phyloP scores from a whole-genome alignment of 2,113 vertebrate genomes.

The Cepphus grylle region DNA sequence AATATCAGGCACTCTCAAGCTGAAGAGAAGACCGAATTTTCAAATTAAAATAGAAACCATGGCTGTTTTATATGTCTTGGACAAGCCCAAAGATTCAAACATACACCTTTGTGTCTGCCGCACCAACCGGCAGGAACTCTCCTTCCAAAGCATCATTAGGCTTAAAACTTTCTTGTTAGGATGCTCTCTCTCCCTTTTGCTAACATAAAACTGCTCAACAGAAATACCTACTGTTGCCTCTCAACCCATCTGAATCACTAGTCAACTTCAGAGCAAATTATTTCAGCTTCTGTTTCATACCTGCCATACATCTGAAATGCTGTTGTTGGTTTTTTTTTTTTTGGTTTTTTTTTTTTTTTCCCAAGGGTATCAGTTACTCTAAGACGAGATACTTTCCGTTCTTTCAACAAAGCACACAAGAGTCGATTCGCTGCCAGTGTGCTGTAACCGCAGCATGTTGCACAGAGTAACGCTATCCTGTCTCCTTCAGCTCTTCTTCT shows the following conservation, averaged over 20 bases:
- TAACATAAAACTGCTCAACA: not conserved
- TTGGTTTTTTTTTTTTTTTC: not conserved
- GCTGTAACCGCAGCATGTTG: not conserved
- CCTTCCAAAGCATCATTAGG: not conserved
- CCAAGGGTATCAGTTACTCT: not conserved
- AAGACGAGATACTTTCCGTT: not conserved
- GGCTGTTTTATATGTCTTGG: not conserved
- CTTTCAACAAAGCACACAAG: not conserved
- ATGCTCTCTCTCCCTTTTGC: not conserved
- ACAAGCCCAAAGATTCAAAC: not conserved
- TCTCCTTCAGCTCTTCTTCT: not conserved
- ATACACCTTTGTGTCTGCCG: not conserved
- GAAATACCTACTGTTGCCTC: not conserved
- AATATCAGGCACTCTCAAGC: not conserved
- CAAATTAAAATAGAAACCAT: not conserved
- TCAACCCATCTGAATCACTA: not conserved
- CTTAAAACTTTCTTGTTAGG: not conserved
- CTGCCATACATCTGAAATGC: not conserved
- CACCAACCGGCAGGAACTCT: not conserved
- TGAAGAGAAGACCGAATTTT: not conserved
- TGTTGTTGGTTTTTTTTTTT: not conserved
- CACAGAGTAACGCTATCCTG: not conserved
- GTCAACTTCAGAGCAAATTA: not conserved
- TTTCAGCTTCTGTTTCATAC: not conserved
- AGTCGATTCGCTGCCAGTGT: not conserved